Base-by-base conservation (phyloP, 2,113 vertebrate genomes). In the Atractosteus spatula region DNA sequence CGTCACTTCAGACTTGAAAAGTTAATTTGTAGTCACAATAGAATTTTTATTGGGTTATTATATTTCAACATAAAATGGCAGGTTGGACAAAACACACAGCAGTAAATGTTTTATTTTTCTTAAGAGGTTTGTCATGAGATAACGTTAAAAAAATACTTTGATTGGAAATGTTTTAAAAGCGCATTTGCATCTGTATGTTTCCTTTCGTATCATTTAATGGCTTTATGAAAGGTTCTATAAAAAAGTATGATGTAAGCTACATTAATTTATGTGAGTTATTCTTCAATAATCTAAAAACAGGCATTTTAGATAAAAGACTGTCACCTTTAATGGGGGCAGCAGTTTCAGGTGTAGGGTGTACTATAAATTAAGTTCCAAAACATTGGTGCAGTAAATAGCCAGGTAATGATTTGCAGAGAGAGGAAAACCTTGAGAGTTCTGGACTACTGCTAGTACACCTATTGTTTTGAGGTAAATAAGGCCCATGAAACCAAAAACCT, bases 121-220 rank as follows among this genome's bases (percentile, higher is more conserved):
- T 73, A 41, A 68, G 51, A 29, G 54, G 11, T 61, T 73, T 73
- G 64, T 67, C 68, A 17, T 68, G 72, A 43, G 56, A 68, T 62
- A 2, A 51, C 2, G 43, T 68, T 73, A 68, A 68, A 14, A 44
- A 43, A 44, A 73, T n/a, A 74, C 62, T 74, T 68, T 68, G 29
- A 29, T 29, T 29, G 29, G 29, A 29, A 29, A 29, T 1, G 29
- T 29, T 29, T 29, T 29, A 29, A 29, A 29, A 29, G 29, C 29
- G 29, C 29, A 29, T 29, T 29, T 29, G 29, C 29, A 29, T 29
- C 29, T 29, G 29, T 29, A 29, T 29, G 29, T 29, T 29, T 29
- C 29, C 29, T 29, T 29, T 29, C 29, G 2, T 29, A 29, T 29
- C 29, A 29, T 29, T 29, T 29, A 29, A 29, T 29, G 29, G 29